These are phyloP conservation scores for Neoniphon sammara DNA, from an alignment of 2,797 vertebrate species.

Conservation along the genomic window DNA sequence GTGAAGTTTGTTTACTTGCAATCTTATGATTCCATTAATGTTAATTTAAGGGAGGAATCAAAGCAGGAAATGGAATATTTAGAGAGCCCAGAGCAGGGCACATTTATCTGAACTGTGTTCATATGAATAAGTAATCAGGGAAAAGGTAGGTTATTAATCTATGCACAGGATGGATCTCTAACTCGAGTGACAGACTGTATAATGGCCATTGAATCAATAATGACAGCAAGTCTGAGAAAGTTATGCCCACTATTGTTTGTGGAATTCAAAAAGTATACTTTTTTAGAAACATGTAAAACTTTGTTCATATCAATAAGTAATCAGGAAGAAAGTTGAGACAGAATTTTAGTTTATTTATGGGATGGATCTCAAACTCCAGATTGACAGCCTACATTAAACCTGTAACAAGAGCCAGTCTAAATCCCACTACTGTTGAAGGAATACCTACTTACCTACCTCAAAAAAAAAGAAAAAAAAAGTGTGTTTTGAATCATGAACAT, in stretches of 20 bases:
- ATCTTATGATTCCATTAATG: conserved; percentile 68
- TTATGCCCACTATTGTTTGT: neutral
- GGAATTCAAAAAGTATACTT: neutral
- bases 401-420: neutral
- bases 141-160: conserved; percentile 32
- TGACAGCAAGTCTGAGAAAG: neutral
- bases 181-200: conserved; percentile 11
- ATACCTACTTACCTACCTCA: too few relatives aligned
- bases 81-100: conserved; percentile 46
- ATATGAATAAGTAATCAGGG: conserved; percentile 54
- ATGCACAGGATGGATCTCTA: conserved; percentile 30
- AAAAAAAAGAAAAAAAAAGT: too few relatives aligned
- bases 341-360: conserved; percentile 33
- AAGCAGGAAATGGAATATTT: conserved; percentile 69
- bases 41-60: conserved; percentile 64
- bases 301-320: conserved; percentile 37
- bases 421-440: too few relatives aligned
- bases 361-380: neutral
- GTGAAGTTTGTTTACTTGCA: conserved; percentile 62
- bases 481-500: too few relatives aligned
- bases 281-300: neutral
- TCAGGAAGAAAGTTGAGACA: conserved; percentile 28
- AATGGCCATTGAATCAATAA: conserved; percentile 12
- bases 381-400: conserved; percentile 14
- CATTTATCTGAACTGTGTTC: conserved; percentile 58